Evolutionary conservation across 2,797 vertebrate genomes (phyloP).

Genomic region (Nannoperca obscura): DNA sequence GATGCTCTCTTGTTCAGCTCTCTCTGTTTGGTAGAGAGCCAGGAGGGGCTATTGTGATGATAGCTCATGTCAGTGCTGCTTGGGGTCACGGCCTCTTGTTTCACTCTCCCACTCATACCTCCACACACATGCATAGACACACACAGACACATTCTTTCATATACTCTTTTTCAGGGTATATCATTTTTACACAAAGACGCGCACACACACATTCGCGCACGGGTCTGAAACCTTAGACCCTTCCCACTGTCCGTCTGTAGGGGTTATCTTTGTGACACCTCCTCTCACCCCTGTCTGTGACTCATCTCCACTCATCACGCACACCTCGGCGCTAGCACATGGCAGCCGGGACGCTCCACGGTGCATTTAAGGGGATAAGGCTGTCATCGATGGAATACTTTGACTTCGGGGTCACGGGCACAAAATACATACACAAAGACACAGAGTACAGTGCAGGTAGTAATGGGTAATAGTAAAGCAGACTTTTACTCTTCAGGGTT

Average conservation of each 20-base stretch:
- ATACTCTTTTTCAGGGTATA: slow-evolving; percentile 65
- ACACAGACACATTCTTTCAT: slow-evolving; percentile 44
- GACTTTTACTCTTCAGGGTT: slow-evolving; percentile 42
- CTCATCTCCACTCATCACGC: slow-evolving; percentile 76
- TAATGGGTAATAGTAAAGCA: slow-evolving; percentile 37
- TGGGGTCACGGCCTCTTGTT: slow-evolving; percentile 83
- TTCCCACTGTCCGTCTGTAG: slow-evolving; percentile 80
- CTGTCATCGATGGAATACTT: slow-evolving; percentile 76
- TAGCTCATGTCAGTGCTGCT: slow-evolving; percentile 82
- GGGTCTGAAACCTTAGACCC: slow-evolving; percentile 82
- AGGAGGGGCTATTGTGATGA: slow-evolving; percentile 73
- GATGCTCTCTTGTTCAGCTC: slow-evolving; percentile 51
- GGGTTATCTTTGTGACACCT: slow-evolving; percentile 84
- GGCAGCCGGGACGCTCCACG: slow-evolving; percentile 61
- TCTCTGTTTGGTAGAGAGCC: slow-evolving; percentile 59
- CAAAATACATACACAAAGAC: slow-evolving; percentile 23
- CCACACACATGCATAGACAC: slow-evolving; percentile 38
- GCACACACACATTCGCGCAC: slow-evolving; percentile 35
- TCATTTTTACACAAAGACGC: slow-evolving; percentile 67
- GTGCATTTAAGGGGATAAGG: slow-evolving; percentile 69
- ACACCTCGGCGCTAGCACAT: slow-evolving; percentile 70
- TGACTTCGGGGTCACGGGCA: slow-evolving; percentile 71
- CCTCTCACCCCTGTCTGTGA: slow-evolving; percentile 73
- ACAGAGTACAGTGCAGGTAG: slow-evolving; percentile 51
- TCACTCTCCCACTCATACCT: slow-evolving; percentile 79